Conservation (phyloP, 1,140 invertebrate species). For the Lithobius niger region DNA sequence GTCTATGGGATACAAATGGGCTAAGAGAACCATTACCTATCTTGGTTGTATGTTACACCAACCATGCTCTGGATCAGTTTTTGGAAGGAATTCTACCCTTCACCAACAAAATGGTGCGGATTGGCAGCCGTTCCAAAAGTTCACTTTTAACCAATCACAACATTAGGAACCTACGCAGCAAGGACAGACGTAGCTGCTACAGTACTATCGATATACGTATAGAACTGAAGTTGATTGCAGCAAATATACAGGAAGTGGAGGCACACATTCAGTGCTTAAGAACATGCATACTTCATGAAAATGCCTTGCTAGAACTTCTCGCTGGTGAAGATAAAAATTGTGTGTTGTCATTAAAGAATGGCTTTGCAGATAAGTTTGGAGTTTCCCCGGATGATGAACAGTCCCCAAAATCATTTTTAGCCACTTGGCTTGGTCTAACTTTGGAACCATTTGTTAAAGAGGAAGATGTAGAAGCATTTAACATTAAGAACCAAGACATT, state of each 20-base stretch:
- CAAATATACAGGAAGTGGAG: neutral
- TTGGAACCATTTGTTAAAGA: neutral
- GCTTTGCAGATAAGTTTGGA: neutral
- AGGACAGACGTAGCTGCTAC: neutral
- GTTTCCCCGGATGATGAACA: neutral
- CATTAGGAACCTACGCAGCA: neutral
- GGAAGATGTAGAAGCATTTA: neutral
- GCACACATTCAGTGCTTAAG: neutral
- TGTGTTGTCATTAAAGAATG: no score
- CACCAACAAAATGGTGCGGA: slow-evolving; percentile 41
- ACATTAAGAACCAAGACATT: no score
- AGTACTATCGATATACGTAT: neutral
- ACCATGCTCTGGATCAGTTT: slow-evolving; percentile 80
- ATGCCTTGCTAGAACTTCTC: neutral
- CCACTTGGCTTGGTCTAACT: neutral
- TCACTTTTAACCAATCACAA: slow-evolving; percentile 34
- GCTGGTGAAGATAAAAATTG: no score
- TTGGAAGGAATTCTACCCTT: slow-evolving; percentile 48
- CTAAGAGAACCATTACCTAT: slow-evolving; percentile 39
- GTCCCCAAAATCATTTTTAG: neutral
- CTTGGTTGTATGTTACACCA: slow-evolving; percentile 68
- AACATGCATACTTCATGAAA: neutral
- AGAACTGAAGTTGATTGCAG: neutral
- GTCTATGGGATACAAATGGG: slow-evolving; percentile 18
- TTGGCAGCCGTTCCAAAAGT: slow-evolving; percentile 55